Evolutionary conservation across 2,888 invertebrate species (phyloP).

Genomic region (Stenurella melanura): DNA sequence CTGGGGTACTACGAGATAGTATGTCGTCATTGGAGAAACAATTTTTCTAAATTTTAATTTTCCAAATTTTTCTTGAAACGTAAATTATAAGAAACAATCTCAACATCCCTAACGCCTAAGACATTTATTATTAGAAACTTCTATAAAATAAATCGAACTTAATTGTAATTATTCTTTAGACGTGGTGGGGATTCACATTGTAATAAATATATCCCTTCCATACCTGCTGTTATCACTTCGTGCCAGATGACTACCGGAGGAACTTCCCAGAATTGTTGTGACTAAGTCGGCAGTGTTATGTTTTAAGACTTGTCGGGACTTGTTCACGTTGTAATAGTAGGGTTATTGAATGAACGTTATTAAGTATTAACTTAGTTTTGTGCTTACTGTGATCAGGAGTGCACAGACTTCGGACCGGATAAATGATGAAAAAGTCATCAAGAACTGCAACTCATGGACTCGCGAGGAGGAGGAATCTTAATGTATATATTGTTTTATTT

Average conservation of each 20-base stretch:
- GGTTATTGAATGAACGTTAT: slow-evolving; percentile 10
- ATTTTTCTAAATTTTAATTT: too few species aligned
- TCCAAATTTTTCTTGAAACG: too few species aligned
- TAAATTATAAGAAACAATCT: too few species aligned
- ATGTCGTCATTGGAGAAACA: too few species aligned
- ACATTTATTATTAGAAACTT: neutral
- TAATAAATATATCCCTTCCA: slow-evolving; percentile 9
- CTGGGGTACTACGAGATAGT: too few species aligned
- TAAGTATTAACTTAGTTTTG: neutral
- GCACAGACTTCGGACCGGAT: neutral
- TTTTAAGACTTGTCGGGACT: slow-evolving; percentile 28
- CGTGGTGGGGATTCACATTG: slow-evolving; percentile 24
- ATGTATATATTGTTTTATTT: slow-evolving; percentile 31
- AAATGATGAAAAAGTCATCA: neutral
- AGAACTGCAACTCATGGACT: neutral
- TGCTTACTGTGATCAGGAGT: slow-evolving; percentile 11
- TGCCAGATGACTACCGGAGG: slow-evolving; percentile 17
- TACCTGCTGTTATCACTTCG: slow-evolving; percentile 29
- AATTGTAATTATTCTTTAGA: slow-evolving; percentile 14
- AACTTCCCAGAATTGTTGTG: slow-evolving; percentile 33
- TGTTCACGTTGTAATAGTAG: neutral
- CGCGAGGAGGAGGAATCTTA: neutral
- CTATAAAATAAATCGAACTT: neutral
- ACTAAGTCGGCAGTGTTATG: slow-evolving; percentile 1
- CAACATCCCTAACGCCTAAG: neutral